A percentile compares a stretch with the other conserved stretches of the same genome.
Evolutionary conservation across 1,140 invertebrate genomes (phyloP).

Genomic region (Pseudomyrmex gracilis): DNA sequence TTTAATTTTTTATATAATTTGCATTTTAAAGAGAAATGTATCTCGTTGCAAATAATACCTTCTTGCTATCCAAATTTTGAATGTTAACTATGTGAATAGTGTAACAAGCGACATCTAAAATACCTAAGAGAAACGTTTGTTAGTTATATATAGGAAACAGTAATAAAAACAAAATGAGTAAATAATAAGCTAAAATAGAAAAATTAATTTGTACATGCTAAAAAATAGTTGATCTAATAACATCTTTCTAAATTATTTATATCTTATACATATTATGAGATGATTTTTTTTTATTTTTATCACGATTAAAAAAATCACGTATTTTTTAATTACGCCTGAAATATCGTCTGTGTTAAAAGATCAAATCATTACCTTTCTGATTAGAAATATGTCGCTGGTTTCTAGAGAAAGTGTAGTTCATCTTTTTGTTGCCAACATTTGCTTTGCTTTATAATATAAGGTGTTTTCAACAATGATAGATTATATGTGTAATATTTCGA

Average conservation of each 20-base stretch:
- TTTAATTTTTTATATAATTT: conserved; percentile 21
- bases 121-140: conserved; percentile 17
- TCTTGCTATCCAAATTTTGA: conserved; percentile 37
- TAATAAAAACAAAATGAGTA: conserved; percentile 31
- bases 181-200: conserved; percentile 20
- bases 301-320: neutral
- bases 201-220: conserved; percentile 14
- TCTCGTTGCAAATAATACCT: conserved; percentile 2
- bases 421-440: conserved; percentile 29
- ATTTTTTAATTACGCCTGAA: conserved; percentile 26
- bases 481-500: neutral
- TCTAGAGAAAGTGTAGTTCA: conserved; percentile 3
- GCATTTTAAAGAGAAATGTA: neutral
- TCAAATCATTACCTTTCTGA: neutral
- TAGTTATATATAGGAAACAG: neutral
- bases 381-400: conserved; percentile 1
- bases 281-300: neutral
- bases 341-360: neutral
- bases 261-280: neutral
- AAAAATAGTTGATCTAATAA: conserved; percentile 19
- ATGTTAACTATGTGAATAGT: conserved; percentile 32
- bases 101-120: conserved; percentile 24
- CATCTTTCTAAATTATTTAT: conserved; percentile 13
- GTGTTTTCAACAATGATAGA: conserved; percentile 24
- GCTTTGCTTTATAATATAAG: conserved; percentile 27